Evolutionary conservation across 2,797 vertebrate species (phyloP).

Genomic region (Varecia variegata): DNA sequence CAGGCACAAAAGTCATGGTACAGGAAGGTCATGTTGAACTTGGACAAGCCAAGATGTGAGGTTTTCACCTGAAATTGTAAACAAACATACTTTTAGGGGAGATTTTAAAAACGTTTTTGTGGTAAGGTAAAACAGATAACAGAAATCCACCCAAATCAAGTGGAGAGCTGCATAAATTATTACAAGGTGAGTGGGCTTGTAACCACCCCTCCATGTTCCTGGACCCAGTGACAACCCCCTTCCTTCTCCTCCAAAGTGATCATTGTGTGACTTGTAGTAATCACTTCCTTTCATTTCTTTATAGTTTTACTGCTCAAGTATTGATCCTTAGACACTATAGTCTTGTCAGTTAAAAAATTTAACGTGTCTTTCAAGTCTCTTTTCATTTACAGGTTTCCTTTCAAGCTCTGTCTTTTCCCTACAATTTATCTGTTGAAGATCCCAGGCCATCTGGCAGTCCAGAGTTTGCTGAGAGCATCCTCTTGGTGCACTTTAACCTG

Average conservation of each 20-base stretch:
- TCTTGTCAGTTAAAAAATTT: neutral
- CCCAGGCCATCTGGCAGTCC: neutral
- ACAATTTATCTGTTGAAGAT: neutral
- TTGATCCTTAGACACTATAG: neutral
- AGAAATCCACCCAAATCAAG: neutral
- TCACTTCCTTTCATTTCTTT: neutral
- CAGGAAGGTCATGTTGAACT: neutral
- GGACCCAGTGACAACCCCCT: neutral
- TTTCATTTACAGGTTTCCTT: neutral
- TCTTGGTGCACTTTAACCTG: neutral
- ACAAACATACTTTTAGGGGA: neutral
- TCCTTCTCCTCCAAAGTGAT: neutral
- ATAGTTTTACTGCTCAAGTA: neutral
- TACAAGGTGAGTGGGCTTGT: neutral
- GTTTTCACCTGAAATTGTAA: neutral
- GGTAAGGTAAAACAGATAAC: neutral
- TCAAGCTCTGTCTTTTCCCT: neutral
- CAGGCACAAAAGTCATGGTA: neutral
- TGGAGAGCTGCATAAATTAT: neutral
- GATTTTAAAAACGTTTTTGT: neutral
- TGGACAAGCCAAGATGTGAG: neutral
- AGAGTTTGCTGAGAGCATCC: neutral
- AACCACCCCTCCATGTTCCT: neutral
- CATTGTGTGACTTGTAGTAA: neutral
- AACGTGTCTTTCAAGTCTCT: neutral